A percentile compares a stretch with the other conserved stretches of the same genome.
phyloP scores from a whole-genome alignment of 2,888 invertebrate genomes.

The Scelioninae gen. 2 region DNA sequence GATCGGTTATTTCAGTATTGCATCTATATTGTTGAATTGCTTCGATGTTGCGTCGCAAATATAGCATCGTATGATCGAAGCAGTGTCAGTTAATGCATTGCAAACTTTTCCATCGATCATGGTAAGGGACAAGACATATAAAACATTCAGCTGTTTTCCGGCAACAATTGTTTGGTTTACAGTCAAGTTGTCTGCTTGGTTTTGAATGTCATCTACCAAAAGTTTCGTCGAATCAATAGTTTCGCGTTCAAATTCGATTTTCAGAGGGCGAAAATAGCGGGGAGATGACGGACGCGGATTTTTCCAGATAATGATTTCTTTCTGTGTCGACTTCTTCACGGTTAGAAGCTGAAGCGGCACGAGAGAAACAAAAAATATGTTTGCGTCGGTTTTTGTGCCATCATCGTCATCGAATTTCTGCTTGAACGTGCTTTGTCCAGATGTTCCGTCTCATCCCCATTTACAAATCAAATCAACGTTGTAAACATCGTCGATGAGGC shows the following conservation, averaged over 20 bases:
- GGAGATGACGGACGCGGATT: slow-evolving; percentile 49
- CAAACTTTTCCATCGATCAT: slow-evolving; percentile 61
- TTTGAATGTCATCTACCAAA: slow-evolving; percentile 31
- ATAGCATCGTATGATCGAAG: slow-evolving; percentile 57
- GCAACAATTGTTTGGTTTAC: slow-evolving; percentile 34
- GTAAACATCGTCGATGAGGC: too few species aligned
- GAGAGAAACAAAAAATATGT: slow-evolving; percentile 51
- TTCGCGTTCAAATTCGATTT: slow-evolving; percentile 42
- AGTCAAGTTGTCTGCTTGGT: slow-evolving; percentile 44
- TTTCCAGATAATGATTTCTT: slow-evolving; percentile 38
- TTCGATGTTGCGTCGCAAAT: slow-evolving; percentile 55
- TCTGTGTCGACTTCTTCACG: slow-evolving; percentile 12
- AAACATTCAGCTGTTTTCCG: slow-evolving; percentile 42
- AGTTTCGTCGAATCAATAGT: slow-evolving; percentile 35
- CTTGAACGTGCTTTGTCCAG: slow-evolving; percentile 14
- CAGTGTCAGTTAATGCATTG: slow-evolving; percentile 56
- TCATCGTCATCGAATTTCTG: slow-evolving; percentile 35
- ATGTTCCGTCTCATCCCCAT: slow-evolving; percentile 23
- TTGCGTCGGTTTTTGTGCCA: slow-evolving; percentile 31
- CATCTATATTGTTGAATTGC: slow-evolving; percentile 55
- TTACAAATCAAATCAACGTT: slow-evolving; percentile 36
- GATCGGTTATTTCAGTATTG: slow-evolving; percentile 43
- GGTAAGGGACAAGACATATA: slow-evolving; percentile 47
- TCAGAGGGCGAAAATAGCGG: slow-evolving; percentile 26
- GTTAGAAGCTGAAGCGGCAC: slow-evolving; percentile 55